Base-by-base conservation (phyloP, 2,888 invertebrate species). In the Callimorpha dominula region DNA sequence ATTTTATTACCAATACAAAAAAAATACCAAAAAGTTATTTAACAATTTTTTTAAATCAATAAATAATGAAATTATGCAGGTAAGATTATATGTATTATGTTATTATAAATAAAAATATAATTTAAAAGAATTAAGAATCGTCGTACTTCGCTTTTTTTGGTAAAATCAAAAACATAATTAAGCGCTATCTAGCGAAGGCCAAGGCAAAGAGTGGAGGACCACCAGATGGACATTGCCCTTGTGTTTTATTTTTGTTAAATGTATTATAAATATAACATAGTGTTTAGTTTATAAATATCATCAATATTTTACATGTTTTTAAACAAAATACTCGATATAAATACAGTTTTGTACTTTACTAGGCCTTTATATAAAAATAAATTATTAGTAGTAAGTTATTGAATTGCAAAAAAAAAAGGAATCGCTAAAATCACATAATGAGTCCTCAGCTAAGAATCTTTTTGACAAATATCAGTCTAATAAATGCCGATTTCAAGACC, bases 401-500 rank as follows among this genome's bases (percentile, higher is more conserved):
- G 9, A 6, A 40, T 50, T 20, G 14, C 66, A 15, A 20, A 49
- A 46, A 11, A 57, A 57, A 20, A 20, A 20, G 17, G 17, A 42
- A n/a, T 42, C 8, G 20, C 65, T 14, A 46, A 46, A 14, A 46
- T 46, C 46, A 65, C 50, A 31, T 14, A 0, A n/a, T 42, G 0
- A 17, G 17, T 9, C 31, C 15, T 49, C 9, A 65, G 12, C 11
- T 69, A 46, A 49, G 42, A 49, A 4, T 68, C 3, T 31, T 60
- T 15, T 17, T 71, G 50, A 66, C 60, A 71, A 72, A 78, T 65
- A 40, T 31, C n/a, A 68, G 66, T 68, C 68, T 43, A 75, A 67
- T 78, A 82, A 81, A 80, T 81, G 78, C 73, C 76, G 71, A 74
- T 63, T 68, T 63, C 68, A 8, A 31, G 54, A 72, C 46, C 64